Evolutionary conservation across 2,113 vertebrate genomes (phyloP).

Genomic region (Pristiophorus japonicus): DNA sequence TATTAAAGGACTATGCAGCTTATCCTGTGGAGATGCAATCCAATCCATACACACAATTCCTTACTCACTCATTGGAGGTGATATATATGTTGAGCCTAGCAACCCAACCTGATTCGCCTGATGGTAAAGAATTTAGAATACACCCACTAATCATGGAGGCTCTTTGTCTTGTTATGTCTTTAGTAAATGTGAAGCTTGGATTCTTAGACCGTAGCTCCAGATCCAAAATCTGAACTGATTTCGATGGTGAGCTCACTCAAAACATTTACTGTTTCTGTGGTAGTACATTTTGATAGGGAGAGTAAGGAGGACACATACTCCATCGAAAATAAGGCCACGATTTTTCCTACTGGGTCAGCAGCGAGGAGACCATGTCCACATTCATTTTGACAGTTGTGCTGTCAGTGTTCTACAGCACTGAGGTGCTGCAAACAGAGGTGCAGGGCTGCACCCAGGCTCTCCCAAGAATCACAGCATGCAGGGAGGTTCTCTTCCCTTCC

Average conservation of each 20-base stretch:
- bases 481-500: too few species aligned
- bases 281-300: background rate
- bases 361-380: too few species aligned
- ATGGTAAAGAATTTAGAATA: background rate
- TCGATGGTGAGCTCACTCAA: background rate
- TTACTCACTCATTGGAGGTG: background rate
- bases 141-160: background rate
- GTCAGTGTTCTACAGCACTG: too few species aligned
- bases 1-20: background rate
- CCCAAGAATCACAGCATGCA: too few species aligned
- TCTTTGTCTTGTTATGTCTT: background rate
- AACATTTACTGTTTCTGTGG: background rate
- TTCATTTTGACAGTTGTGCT: too few species aligned
- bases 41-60: background rate
- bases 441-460: too few species aligned
- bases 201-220: background rate
- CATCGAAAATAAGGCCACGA: too few species aligned
- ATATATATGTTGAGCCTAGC: background rate
- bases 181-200: background rate
- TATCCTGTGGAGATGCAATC: background rate
- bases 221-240: background rate
- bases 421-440: too few species aligned
- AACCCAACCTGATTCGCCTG: background rate
- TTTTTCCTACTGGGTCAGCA: too few species aligned
- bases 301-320: background rate